Percentiles rank a stretch among this genome's conserved stretches.
Conservation (phyloP, 2,113 vertebrate species). For the Alosa alosa region DNA sequence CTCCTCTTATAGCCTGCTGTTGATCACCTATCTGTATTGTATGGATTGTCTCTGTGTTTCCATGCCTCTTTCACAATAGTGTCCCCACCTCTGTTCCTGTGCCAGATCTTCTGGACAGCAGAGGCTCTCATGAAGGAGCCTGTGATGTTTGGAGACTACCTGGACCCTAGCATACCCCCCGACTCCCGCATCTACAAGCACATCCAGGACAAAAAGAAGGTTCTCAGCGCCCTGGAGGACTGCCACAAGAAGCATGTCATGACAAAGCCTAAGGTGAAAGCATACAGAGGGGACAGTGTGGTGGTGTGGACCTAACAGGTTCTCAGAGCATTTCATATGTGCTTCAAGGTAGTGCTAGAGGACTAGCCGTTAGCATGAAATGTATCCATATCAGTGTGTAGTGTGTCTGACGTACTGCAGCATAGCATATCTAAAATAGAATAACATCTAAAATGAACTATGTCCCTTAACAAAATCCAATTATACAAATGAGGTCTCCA, state of each 20-base stretch:
- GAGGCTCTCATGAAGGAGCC: conserved; percentile 57
- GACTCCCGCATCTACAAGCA: conserved; percentile 56
- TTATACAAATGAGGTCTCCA: too few relatives aligned
- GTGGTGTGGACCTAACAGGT: too few relatives aligned
- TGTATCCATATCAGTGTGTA: too few relatives aligned
- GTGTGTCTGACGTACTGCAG: too few relatives aligned
- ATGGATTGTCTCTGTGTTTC: not conserved
- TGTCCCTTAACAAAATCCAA: too few relatives aligned
- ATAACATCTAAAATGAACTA: too few relatives aligned
- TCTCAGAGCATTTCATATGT: too few relatives aligned
- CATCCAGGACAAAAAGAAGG: conserved; percentile 48
- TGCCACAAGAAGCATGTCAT: conserved; percentile 21
- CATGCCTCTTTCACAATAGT: not conserved
- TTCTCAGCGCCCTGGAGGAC: conserved; percentile 53
- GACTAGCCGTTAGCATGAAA: too few relatives aligned
- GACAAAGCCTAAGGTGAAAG: not conserved
- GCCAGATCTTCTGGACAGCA: conserved; percentile 55
- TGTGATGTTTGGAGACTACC: conserved; percentile 63
- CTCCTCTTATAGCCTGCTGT: not conserved
- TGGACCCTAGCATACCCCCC: conserved; percentile 53
- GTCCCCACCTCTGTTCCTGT: not conserved
- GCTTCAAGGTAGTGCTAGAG: too few relatives aligned
- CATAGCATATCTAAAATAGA: too few relatives aligned
- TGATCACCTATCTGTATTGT: not conserved
- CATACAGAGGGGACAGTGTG: not conserved